Evolutionary conservation across 1,140 invertebrate species (phyloP), one percentile per base, ranked within the genome.

Genomic region (Solen grandis): DNA sequence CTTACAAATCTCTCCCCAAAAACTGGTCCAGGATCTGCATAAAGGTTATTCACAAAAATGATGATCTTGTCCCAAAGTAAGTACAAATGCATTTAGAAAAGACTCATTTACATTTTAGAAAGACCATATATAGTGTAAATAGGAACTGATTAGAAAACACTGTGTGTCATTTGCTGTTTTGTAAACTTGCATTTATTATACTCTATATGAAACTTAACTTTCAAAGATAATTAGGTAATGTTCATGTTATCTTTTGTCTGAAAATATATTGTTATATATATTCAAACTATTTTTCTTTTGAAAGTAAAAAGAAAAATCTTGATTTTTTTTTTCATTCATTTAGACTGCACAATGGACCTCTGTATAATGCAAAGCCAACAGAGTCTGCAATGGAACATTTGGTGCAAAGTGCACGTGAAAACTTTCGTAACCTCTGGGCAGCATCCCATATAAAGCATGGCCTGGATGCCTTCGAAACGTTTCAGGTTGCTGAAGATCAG

Each of bases 351-450:
- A 74, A 72, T 54, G 73, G 65, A 31, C 41, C 69, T 1, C 35
- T 68, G 5, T 81, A 59, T 19, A 75, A 69, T n/a, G 35, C 60
- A 4, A 25, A 73, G 0, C 66, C 41, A 1, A 22, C 46, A 33
- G 41, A 16, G 1, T 72, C 63, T 16, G 55, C 74, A 27, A 36
- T 57, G 13, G 72, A 74, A 31, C 78, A 83, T 66, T 22, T 84
- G 14, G 50, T 36, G 22, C 74, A 81, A 38, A 70, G 50, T 35
- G 68, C 63, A 14, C 63, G 62, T 25, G 79, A 84, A 59, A 84
- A 82, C 55, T 84, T 81, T 54, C 59, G 63, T 16, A 81, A 84
- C 22, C 54, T 74, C 22, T 85, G 82, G 79, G 60, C 33, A 14
- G 65, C 65, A 50, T 55, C 70, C 52, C 69, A 76, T 66, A 25